Conservation (phyloP, 1,140 invertebrate genomes). For the Teleopsis dalmanni region DNA sequence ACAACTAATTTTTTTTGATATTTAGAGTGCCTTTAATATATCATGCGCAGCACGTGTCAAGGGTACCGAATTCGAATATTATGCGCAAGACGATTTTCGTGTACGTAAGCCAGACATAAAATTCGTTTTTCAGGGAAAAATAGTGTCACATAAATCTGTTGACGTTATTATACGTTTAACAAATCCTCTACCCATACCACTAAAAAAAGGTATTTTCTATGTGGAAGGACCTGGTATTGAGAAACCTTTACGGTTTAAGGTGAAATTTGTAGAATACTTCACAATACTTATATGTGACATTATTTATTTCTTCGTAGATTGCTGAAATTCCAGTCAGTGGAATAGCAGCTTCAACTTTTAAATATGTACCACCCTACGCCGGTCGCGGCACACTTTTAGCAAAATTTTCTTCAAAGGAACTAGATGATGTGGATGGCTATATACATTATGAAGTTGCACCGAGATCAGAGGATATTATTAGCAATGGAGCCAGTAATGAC, state of each 20-base stretch:
- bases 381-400: slow-evolving; percentile 69
- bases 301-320: slow-evolving; percentile 17
- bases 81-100: slow-evolving; percentile 81
- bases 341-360: slow-evolving; percentile 59
- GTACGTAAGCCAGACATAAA: slow-evolving; percentile 83
- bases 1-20: slow-evolving; percentile 3
- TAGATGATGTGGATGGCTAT: slow-evolving; percentile 78
- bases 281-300: neutral
- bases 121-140: slow-evolving; percentile 57
- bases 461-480: slow-evolving; percentile 34
- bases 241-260: slow-evolving; percentile 63
- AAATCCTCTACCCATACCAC: slow-evolving; percentile 70
- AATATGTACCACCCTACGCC: slow-evolving; percentile 59
- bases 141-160: slow-evolving; percentile 57
- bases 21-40: slow-evolving; percentile 74
- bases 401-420: slow-evolving; percentile 73
- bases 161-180: slow-evolving; percentile 62
- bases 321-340: slow-evolving; percentile 53
- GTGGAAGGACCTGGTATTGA: slow-evolving; percentile 74
- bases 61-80: slow-evolving; percentile 80
- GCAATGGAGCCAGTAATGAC: slow-evolving; percentile 23
- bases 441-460: slow-evolving; percentile 52
- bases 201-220: slow-evolving; percentile 67
- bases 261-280: slow-evolving; percentile 19
- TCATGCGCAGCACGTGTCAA: slow-evolving; percentile 71